Evolutionary conservation across 2,113 vertebrate genomes (phyloP).

Genomic region (Mus spicilegus): DNA sequence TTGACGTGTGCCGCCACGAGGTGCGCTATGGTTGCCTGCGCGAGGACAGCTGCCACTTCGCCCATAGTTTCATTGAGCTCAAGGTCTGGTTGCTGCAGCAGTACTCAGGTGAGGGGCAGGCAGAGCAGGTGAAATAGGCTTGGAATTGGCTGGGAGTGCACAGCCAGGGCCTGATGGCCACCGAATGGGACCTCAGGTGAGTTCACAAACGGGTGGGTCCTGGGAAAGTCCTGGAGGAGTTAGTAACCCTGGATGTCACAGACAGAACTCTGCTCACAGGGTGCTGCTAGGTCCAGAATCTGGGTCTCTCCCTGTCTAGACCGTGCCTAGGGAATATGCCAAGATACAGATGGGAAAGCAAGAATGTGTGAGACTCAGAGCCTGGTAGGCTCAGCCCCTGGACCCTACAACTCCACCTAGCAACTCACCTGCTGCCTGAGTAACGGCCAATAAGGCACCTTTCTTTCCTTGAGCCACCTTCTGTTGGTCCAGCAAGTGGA

Average conservation of each 20-base stretch:
- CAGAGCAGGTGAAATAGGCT: rapidly evolving
- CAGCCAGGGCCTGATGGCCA: background rate
- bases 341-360: background rate
- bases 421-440: background rate
- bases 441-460: rapidly evolving
- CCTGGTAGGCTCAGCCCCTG: background rate
- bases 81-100: slow-evolving; percentile 95
- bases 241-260: background rate
- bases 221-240: background rate
- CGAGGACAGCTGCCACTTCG: slow-evolving; percentile 91
- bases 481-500: background rate
- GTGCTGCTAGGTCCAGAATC: rapidly evolving
- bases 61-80: slow-evolving; percentile 96
- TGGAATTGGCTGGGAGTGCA: background rate
- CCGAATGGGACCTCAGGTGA: background rate
- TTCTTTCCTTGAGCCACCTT: background rate
- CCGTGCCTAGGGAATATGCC: rapidly evolving
- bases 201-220: rapidly evolving
- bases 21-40: slow-evolving; percentile 91
- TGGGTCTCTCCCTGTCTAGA: background rate
- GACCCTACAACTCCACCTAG: background rate
- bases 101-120: slow-evolving; percentile 88
- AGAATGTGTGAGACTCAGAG: background rate
- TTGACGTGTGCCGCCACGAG: slow-evolving; percentile 93
- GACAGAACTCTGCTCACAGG: background rate